Base-by-base conservation (phyloP, 2,797 vertebrate genomes). In the Bradypus variegatus region DNA sequence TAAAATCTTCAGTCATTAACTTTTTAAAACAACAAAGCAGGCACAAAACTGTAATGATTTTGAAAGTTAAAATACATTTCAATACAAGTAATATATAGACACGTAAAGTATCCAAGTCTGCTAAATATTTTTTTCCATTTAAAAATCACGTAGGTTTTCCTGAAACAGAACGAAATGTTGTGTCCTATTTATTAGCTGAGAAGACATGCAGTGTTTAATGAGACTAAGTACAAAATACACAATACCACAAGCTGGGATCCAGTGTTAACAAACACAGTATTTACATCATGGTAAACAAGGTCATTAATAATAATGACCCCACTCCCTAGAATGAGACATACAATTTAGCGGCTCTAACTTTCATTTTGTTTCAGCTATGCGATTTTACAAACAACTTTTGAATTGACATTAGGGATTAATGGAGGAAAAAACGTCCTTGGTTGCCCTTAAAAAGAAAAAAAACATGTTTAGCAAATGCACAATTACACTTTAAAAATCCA, bases 401-500 rank as follows among this genome's bases (percentile, higher is more conserved):
- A 80, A 94, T 36, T 89, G 88, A 83, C 58, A 64, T 92, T 92
- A 58, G 89, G 36, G 73, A 92, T 94, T 94, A 94, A 89, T 84
- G 94, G 83, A 88, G 93, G 58, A 23, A 82, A 65, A 94, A 94
- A 86, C 33, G 53, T 91, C 88, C 78, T 92, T 92, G 92, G 91
- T 88, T 92, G 89, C 77, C 95, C 91, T 96, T 96, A 94, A 96
- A 95, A 94, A 96, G 91, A 88, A 94, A 82, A 88, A 81, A 94
- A 90, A 93, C 75, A 96, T 84, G 90, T 95, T 96, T 94, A 96
- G 94, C 69, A 95, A 94, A 94, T 45, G 60, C 53, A 91, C 91
- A 94, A 77, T 94, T 94, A 92, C 62, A 85, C 69, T 91, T 94
- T 76, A 75, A 83, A 93, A 89, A 25, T 80, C 69, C n/a, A 69